Conservation (phyloP, 2,888 invertebrate species). For the Dryocosmus kuriphilus region DNA sequence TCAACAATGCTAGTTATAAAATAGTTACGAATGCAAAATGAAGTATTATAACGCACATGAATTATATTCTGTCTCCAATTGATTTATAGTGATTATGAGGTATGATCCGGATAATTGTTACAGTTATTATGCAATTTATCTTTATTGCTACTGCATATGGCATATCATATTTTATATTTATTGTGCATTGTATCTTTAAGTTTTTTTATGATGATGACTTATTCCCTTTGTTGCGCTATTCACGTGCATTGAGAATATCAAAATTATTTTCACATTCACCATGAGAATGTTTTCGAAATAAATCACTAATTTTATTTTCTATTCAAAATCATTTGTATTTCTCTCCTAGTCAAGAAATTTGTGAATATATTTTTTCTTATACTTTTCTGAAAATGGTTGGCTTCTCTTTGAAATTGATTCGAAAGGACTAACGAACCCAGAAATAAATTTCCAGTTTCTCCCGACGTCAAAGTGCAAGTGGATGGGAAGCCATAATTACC, state of each 20-base stretch:
- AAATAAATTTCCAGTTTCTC: conserved; percentile 27
- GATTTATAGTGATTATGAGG: conserved; percentile 34
- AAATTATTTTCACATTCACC: background rate
- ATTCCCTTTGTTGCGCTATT: background rate
- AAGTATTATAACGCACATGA: conserved; percentile 13
- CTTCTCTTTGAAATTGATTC: conserved; percentile 15
- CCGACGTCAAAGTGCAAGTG: background rate
- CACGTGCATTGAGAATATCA: background rate
- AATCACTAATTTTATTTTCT: no score
- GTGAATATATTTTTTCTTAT: background rate
- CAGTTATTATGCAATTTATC: conserved; percentile 32
- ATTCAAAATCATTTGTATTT: no score
- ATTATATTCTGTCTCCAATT: conserved; percentile 12
- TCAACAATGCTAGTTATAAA: background rate
- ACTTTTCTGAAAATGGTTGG: background rate
- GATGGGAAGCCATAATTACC: conserved; percentile 16
- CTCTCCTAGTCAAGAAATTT: background rate
- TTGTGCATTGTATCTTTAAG: conserved; percentile 23
- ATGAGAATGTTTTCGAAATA: no score
- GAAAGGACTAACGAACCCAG: conserved; percentile 1
- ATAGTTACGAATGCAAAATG: conserved; percentile 5
- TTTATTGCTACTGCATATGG: conserved; percentile 30
- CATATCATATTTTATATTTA: conserved; percentile 34
- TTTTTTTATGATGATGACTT: conserved; percentile 14
- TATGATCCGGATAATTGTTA: conserved; percentile 38